A percentile compares a stretch with the other conserved stretches of the same genome.
Conservation (phyloP, 2,888 invertebrate genomes). For the Flabesymbios commensalis region DNA sequence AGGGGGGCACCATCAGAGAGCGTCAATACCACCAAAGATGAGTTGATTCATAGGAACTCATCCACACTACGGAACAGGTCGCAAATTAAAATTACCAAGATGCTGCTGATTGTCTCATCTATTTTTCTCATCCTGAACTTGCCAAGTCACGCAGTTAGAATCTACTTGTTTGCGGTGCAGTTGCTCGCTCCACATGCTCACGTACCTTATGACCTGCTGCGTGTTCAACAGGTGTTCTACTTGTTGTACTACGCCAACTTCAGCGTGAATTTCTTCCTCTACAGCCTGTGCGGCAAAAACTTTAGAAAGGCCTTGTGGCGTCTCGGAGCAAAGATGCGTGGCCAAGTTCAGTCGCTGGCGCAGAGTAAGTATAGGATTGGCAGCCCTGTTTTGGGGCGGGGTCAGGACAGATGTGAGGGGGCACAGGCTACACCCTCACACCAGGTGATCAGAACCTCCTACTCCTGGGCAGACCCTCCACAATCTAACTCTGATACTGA, state of each 20-base stretch:
- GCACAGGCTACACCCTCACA: no score
- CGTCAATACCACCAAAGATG: no score
- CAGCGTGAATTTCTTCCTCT: slow-evolving; percentile 25
- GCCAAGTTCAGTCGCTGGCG: no score
- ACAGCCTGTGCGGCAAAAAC: slow-evolving; percentile 21
- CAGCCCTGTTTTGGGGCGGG: no score
- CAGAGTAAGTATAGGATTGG: no score
- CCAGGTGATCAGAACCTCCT: no score
- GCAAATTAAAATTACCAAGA: slow-evolving; percentile 24
- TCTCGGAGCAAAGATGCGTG: not conserved
- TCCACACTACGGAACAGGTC: slow-evolving; percentile 14
- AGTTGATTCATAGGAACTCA: no score
- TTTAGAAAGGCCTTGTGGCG: slow-evolving; percentile 19
- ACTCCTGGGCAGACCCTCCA: no score
- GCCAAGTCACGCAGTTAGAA: slow-evolving; percentile 19
- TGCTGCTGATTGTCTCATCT: slow-evolving; percentile 26
- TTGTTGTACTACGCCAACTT: slow-evolving; percentile 24
- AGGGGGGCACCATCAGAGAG: no score
- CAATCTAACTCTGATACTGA: no score
- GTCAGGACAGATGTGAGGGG: no score
- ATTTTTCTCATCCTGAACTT: slow-evolving; percentile 25
- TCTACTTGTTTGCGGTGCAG: slow-evolving; percentile 13
- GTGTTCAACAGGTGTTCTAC: slow-evolving; percentile 15
- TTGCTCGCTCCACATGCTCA: slow-evolving; percentile 5
- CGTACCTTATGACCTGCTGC: slow-evolving; percentile 4